Evolutionary conservation across 2,797 vertebrate species (phyloP).

Genomic region (Tamandua tetradactyla): DNA sequence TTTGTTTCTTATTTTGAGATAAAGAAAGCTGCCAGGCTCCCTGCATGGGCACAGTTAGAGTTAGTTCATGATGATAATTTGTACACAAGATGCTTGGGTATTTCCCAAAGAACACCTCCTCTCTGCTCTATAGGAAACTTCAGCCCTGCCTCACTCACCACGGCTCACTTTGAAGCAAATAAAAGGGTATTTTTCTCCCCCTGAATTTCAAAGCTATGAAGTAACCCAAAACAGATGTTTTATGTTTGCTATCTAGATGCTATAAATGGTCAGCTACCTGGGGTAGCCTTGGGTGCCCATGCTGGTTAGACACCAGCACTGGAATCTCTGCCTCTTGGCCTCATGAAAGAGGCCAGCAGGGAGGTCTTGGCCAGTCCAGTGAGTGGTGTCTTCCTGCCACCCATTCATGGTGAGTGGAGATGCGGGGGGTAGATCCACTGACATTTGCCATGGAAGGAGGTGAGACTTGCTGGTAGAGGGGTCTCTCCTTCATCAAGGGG

Average conservation of each 20-base stretch:
- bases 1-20: conserved; percentile 37
- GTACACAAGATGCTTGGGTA: not conserved
- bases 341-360: not conserved
- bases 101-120: not conserved
- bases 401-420: not conserved
- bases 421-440: not conserved
- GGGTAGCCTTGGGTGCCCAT: not conserved
- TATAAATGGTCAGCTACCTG: accelerated
- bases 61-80: not conserved
- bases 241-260: not conserved
- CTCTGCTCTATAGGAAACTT: not conserved
- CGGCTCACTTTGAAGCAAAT: not conserved
- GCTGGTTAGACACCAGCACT: not conserved
- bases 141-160: not conserved
- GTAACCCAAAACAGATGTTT: not conserved
- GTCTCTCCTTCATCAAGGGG: not conserved
- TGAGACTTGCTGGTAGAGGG: not conserved
- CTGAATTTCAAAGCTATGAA: not conserved
- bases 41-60: not conserved
- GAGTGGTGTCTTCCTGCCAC: not conserved
- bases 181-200: not conserved
- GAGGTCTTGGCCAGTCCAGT: accelerated
- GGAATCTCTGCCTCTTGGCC: not conserved
- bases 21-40: not conserved
- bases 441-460: not conserved